Percentiles rank a stretch among this genome's conserved stretches.
Evolutionary conservation across 2,888 invertebrate species (phyloP).

Genomic region (Caradrina kadenii): DNA sequence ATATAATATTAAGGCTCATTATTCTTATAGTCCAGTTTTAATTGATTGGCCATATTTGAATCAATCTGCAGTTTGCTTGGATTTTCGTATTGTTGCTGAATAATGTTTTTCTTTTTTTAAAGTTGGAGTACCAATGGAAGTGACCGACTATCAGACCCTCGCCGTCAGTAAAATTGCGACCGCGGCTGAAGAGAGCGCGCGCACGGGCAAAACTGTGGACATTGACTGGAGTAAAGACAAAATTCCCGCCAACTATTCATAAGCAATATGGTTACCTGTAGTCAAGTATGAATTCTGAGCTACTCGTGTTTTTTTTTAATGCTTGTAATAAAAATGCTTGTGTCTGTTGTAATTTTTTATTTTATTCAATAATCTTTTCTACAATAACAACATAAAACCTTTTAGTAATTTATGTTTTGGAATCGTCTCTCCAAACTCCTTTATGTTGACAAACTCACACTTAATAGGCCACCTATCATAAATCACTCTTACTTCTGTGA

Average conservation of each 20-base stretch:
- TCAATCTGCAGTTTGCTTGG: too few relatives aligned
- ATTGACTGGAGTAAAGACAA: conserved; percentile 88
- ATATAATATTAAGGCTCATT: background rate
- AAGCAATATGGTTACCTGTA: conserved; percentile 39
- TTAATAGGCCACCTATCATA: too few relatives aligned
- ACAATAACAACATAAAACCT: too few relatives aligned
- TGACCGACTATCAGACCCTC: conserved; percentile 88
- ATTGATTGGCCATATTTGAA: background rate
- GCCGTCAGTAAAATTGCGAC: conserved; percentile 91
- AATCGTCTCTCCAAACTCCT: too few relatives aligned
- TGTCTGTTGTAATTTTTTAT: background rate
- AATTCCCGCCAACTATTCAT: conserved; percentile 79
- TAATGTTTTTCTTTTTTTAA: background rate
- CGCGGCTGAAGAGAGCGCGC: conserved; percentile 90
- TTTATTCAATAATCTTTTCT: too few relatives aligned
- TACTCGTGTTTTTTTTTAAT: background rate
- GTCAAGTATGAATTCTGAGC: too few relatives aligned
- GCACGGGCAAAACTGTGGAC: conserved; percentile 86
- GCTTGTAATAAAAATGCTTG: background rate
- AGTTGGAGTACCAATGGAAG: conserved; percentile 77
- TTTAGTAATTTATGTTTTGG: too few relatives aligned
- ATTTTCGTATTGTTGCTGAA: background rate
- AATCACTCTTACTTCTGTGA: too few relatives aligned
- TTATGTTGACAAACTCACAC: too few relatives aligned
- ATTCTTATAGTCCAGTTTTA: background rate